Percentiles rank a stretch among this genome's conserved stretches.
Conservation (phyloP, 2,888 invertebrate species). For the Pseudococcus viburni region DNA sequence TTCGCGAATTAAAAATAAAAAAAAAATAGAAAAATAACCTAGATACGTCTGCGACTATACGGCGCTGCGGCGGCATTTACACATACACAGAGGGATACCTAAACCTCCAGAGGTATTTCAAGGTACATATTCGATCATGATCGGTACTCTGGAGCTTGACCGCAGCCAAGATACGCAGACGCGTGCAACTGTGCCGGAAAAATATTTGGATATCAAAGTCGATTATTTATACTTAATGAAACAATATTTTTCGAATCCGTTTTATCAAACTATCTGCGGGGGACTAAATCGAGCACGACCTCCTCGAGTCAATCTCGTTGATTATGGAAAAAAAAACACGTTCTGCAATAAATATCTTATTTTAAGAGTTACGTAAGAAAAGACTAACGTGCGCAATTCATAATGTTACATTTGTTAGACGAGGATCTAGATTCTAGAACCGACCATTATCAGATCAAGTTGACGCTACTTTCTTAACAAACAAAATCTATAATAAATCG, state of each 20-base stretch:
- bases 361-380: slow-evolving; percentile 53
- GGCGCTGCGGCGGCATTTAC: background rate
- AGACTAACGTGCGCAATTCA: slow-evolving; percentile 59
- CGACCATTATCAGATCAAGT: slow-evolving; percentile 64
- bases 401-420: slow-evolving; percentile 64
- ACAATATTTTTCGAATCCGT: slow-evolving; percentile 28
- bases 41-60: background rate
- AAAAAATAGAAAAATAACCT: background rate
- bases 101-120: background rate
- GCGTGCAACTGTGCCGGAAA: slow-evolving; percentile 35
- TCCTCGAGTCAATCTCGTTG: slow-evolving; percentile 45
- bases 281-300: slow-evolving; percentile 43
- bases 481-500: slow-evolving; percentile 60
- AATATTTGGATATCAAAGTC: slow-evolving; percentile 39
- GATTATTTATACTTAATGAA: slow-evolving; percentile 41
- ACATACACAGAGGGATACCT: background rate
- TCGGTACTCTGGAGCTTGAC: background rate
- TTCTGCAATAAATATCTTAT: slow-evolving; percentile 63
- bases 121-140: slow-evolving; percentile 17
- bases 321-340: slow-evolving; percentile 59
- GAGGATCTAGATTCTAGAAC: slow-evolving; percentile 63
- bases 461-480: slow-evolving; percentile 63
- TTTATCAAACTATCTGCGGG: slow-evolving; percentile 44
- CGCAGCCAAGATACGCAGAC: background rate
- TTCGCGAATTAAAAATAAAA: background rate